Evolutionary conservation across 2,888 invertebrate species (phyloP).

Genomic region (Orthosia gracilis): DNA sequence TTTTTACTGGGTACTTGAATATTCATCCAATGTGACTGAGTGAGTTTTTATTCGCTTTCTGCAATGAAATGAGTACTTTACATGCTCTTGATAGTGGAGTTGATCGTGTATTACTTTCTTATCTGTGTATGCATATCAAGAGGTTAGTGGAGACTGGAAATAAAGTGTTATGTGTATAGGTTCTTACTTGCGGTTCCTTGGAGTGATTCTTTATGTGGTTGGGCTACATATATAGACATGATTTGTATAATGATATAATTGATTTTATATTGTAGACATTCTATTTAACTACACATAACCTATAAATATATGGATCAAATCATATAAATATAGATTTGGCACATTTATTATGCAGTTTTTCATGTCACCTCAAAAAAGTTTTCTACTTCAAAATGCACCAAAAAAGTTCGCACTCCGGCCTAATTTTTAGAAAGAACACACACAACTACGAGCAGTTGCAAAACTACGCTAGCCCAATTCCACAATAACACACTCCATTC

Average conservation of each 20-base stretch:
- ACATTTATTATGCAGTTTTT: no score
- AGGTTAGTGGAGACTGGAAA: conserved; percentile 2
- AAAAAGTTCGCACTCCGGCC: neutral
- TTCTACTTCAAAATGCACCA: neutral
- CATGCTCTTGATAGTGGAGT: conserved; percentile 38
- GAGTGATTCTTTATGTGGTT: neutral
- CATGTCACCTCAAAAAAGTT: neutral
- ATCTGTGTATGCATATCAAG: conserved; percentile 38
- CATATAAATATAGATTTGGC: no score
- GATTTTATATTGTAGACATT: no score
- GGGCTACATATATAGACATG: neutral
- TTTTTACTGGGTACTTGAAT: conserved; percentile 51
- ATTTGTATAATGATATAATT: neutral
- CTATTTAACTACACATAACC: no score
- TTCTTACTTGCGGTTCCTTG: conserved; percentile 7
- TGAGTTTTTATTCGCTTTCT: conserved; percentile 49
- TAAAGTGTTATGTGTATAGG: conserved; percentile 36
- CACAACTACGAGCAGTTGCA: no score
- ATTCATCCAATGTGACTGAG: conserved; percentile 40
- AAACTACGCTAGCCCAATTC: neutral
- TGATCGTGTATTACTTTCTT: conserved; percentile 43
- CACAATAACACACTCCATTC: conserved; percentile 1
- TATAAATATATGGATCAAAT: no score
- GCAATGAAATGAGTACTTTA: conserved; percentile 50
- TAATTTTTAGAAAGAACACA: neutral